Conservation (phyloP, 1,140 invertebrate genomes). For the Bombus breviceps region DNA sequence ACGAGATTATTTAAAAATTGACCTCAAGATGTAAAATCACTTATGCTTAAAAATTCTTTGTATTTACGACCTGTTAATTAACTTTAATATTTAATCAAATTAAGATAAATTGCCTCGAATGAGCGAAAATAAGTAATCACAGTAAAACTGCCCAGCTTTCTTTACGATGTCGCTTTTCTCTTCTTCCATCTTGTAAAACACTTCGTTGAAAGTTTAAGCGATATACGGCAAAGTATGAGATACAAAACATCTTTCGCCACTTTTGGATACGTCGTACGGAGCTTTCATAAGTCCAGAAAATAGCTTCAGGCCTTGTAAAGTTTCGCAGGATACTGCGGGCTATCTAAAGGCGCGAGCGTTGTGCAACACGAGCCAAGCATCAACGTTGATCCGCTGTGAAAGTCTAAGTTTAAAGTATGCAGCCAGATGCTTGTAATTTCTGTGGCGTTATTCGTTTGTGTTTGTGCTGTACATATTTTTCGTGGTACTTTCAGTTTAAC, state of each 20-base stretch:
- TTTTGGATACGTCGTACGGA: constrained; percentile 11
- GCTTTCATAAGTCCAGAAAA: constrained; percentile 27
- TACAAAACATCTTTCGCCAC: constrained; percentile 36
- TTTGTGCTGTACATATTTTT: no score
- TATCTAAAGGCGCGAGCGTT: constrained; percentile 1
- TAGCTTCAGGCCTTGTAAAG: constrained; percentile 29
- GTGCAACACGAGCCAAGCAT: not conserved
- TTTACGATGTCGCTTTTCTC: not conserved
- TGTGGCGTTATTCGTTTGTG: not conserved
- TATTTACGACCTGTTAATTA: no score
- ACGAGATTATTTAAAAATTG: no score
- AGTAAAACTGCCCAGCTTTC: not conserved
- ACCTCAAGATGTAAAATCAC: not conserved
- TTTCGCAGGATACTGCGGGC: constrained; percentile 1
- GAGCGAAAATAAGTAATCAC: not conserved
- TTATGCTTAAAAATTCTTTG: not conserved
- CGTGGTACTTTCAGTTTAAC: not conserved
- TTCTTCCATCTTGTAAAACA: not conserved
- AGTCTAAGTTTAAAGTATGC: not conserved
- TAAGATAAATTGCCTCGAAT: not conserved
- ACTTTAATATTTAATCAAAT: not conserved
- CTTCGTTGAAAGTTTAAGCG: not conserved
- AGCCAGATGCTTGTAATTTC: not conserved
- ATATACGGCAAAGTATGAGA: not conserved
- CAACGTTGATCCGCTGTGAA: not conserved